Evolutionary conservation across 2,113 vertebrate genomes (phyloP).

Genomic region (Propithecus coquereli): DNA sequence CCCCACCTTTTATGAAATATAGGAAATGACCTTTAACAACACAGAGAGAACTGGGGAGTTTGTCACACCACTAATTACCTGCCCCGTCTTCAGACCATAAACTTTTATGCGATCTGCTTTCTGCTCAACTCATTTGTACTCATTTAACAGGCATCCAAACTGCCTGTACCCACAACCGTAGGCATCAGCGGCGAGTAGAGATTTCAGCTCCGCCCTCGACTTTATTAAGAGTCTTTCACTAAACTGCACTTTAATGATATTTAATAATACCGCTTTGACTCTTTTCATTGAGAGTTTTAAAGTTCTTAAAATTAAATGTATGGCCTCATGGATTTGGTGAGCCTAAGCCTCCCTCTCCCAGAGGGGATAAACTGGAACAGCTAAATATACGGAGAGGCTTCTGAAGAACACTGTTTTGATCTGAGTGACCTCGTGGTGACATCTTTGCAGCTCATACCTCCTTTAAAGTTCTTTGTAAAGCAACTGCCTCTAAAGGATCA

Average conservation of each 20-base stretch:
- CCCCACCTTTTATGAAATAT: constrained; percentile 42
- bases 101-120: constrained; percentile 55
- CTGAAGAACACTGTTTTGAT: constrained; percentile 49
- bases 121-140: constrained; percentile 40
- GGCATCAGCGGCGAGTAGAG: neutral
- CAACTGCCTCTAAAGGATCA: constrained; percentile 30
- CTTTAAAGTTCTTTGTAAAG: constrained; percentile 66
- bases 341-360: neutral
- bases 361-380: constrained; percentile 57
- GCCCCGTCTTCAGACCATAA: constrained; percentile 63
- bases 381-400: constrained; percentile 16
- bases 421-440: constrained; percentile 38
- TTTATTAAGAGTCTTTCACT: constrained; percentile 14
- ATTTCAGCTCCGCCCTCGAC: neutral
- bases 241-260: neutral
- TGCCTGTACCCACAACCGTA: neutral
- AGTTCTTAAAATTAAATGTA: constrained; percentile 44
- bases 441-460: neutral
- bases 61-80: constrained; percentile 56
- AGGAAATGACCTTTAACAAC: constrained; percentile 72
- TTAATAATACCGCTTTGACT: constrained; percentile 31
- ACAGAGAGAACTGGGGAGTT: constrained; percentile 62
- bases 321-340: neutral
- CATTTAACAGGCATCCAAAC: constrained; percentile 47
- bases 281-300: neutral